Evolutionary conservation across 2,113 vertebrate genomes (phyloP), one percentile per base, ranked within the genome.

Genomic region (Strix aluco): DNA sequence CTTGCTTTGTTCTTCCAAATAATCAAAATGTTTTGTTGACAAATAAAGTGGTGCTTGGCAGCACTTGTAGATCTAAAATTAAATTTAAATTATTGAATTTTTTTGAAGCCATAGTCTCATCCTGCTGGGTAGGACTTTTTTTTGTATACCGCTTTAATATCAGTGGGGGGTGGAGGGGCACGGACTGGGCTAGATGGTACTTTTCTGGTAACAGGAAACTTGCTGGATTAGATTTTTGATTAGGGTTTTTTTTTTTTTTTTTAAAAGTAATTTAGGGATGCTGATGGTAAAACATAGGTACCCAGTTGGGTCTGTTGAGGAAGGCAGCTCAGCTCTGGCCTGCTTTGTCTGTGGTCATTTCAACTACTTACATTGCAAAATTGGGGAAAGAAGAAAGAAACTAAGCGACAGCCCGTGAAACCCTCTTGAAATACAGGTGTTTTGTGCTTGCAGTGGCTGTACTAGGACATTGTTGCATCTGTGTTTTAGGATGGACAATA

Each of bases 11-110:
- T 95, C 84, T 92, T 89, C 91, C 94, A 95, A 94, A 92, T 94
- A 91, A 94, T 94, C 84, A 92, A 36, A 95, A 87, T 85, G 78
- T 82, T 95, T 94, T 97, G 95, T 95, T 97, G 95, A 97, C 96
- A 96, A 97, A 96, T 97, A 97, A 95, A 94, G 66, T 77, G 71
- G 66, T 73, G 32, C 91, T 91, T 96, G 91, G 92, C 97, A 97
- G 84, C 38, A 14, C 49, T 88, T 66, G 46, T 10, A 57, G 85
- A 79, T 70, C 66, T 88, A 87, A 96, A 95, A 92, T 90, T 88
- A 95, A 89, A 79, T 92, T 75, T 52, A 91, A 93, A 62, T 89
- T 65, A 46, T 3, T 91, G 65, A 62, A 15, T 80, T 84, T 95
- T 94, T 96, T 85, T 67, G 1, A 94, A 94, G 86, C 62, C 0